phyloP scores from a whole-genome alignment of 2,888 invertebrate species.

The Drosophila anceps region DNA sequence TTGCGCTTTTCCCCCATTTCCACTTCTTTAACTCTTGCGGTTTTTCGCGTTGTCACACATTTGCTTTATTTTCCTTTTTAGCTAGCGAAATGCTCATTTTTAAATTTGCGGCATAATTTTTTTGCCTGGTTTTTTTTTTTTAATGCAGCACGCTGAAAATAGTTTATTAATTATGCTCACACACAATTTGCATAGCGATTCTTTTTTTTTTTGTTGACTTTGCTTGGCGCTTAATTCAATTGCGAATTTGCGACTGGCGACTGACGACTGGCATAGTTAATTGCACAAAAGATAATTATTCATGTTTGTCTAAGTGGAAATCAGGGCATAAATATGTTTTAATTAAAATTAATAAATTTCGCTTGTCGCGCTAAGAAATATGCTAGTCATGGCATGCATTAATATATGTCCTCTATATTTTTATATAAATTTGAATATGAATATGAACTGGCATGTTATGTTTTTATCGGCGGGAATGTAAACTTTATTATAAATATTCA shows the following conservation, averaged over 20 bases:
- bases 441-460: background rate
- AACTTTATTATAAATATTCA: background rate
- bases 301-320: conserved; percentile 33
- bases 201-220: conserved; percentile 10
- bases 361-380: conserved; percentile 11
- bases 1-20: conserved; percentile 58
- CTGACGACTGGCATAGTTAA: conserved; percentile 52
- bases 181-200: conserved; percentile 46
- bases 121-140: background rate
- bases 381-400: conserved; percentile 3
- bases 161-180: conserved; percentile 62
- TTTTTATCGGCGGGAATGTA: background rate
- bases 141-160: conserved; percentile 14
- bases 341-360: conserved; percentile 17
- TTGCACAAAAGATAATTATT: conserved; percentile 62
- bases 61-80: conserved; percentile 51
- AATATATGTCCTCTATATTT: background rate
- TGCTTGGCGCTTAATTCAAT: conserved; percentile 40
- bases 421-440: background rate
- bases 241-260: conserved; percentile 37
- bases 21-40: conserved; percentile 44
- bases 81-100: conserved; percentile 25
- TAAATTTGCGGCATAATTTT: conserved; percentile 27
- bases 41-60: conserved; percentile 53
- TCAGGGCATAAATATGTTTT: conserved; percentile 21